Base-by-base conservation (phyloP, 2,888 invertebrate genomes). In the Branchinecta sandiegonensis region DNA sequence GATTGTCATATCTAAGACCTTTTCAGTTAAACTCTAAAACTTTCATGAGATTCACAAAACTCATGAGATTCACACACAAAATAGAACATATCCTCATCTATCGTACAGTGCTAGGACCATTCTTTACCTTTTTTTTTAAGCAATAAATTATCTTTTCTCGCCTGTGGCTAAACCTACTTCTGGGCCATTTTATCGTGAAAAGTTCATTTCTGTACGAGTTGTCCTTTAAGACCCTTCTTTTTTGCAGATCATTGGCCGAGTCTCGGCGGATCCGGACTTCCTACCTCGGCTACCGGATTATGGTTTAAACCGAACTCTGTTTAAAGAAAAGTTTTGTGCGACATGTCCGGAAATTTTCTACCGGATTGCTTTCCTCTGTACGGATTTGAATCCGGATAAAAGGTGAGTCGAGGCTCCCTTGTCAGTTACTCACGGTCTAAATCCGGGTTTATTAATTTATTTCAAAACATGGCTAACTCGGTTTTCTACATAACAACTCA, bases 201-300 rank as follows among this genome's bases (percentile, higher is more conserved):
- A 17, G 10, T 5, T 10, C 13, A 65, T 14, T 8, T 17, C 63
- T 17, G 65, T n/a, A 14, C 46, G 13, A 67, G 10, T 10, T 47
- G 10, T 23, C 6, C 37, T 37, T 67, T 12, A 50, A n/a, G 17
- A 48, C 8, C 11, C 11, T 70, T 67, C 70, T 70, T 70, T 72
- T 75, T 76, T 75, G 3, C 75, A 90, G 88, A 91, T 95, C 73
- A 95, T 95, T 75, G 94, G 94, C 0, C 84, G 94, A 65, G 93
- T 95, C 8, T 88, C 90, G 71, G 95, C 95, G 0, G 95, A 95
- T 81, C 95, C 95, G 0, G 95, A 95, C 79, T 89, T 86, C 77
- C 80, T 95, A 72, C 94, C 95, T 4, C 84, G 95, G 63, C 90
- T 91, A 1, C 83, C 87, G 56, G 94, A 95, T 80, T 95, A 95